phyloP scores from a whole-genome alignment of 2,113 vertebrate species.

The Pleuronectes platessa region DNA sequence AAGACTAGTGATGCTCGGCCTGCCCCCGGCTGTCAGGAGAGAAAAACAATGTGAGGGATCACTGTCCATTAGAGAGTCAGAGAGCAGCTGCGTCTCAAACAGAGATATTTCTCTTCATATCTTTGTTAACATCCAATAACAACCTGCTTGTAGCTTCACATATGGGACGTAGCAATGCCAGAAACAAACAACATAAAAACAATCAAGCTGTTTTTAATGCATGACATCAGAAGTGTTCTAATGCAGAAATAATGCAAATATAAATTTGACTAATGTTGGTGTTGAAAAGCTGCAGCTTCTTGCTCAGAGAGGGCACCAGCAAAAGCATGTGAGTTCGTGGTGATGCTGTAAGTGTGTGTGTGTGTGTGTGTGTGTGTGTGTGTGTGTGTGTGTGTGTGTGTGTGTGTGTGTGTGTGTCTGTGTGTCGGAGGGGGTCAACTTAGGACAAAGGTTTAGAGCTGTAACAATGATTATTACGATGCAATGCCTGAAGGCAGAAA shows the following conservation, averaged over 20 bases:
- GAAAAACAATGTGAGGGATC: conserved; percentile 71
- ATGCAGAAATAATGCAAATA: conserved; percentile 55
- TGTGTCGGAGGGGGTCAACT: conserved; percentile 36
- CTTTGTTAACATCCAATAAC: conserved; percentile 25
- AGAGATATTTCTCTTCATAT: conserved; percentile 22
- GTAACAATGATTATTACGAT: conserved; percentile 60
- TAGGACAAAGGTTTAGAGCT: conserved; percentile 62
- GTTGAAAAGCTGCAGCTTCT: conserved; percentile 26
- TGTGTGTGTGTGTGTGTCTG: conserved; percentile 5
- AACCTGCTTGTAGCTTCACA: neutral
- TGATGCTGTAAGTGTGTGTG: neutral
- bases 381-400: conserved; percentile 2
- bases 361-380: conserved; percentile 7
- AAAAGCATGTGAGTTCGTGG: neutral
- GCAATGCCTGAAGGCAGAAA: conserved; percentile 42
- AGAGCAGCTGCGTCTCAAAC: conserved; percentile 49
- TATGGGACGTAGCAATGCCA: neutral
- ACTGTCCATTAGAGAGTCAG: conserved; percentile 63
- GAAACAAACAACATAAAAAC: neutral
- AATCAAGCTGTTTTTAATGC: neutral
- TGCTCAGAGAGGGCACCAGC: conserved; percentile 7
- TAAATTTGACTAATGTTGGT: conserved; percentile 29
- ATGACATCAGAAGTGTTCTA: neutral
- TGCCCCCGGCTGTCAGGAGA: conserved; percentile 60
- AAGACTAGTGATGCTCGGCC: conserved; percentile 52